Percentiles rank a stretch among this genome's conserved stretches.
Evolutionary conservation across 2,888 invertebrate genomes (phyloP).

Genomic region (Drosophila heteroneura): DNA sequence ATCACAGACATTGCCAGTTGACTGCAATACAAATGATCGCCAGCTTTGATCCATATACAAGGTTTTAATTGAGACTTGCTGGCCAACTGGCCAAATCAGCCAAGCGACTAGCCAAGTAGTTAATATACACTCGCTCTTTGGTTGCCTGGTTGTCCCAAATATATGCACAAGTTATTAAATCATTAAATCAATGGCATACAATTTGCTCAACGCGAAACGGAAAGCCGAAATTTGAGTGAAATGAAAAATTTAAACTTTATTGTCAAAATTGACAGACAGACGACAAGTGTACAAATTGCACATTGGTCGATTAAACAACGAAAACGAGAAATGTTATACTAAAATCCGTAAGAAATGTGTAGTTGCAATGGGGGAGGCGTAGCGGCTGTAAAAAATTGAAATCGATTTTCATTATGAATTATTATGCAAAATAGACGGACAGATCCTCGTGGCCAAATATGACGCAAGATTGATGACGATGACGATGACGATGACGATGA

Average conservation of each 20-base stretch:
- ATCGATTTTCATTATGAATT: conserved; percentile 36
- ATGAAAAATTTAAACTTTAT: conserved; percentile 30
- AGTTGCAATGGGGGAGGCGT: conserved; percentile 8
- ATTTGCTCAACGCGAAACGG: conserved; percentile 29
- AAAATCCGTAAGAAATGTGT: not conserved
- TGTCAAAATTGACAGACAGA: conserved; percentile 32
- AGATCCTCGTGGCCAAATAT: conserved; percentile 32
- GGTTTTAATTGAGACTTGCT: conserved; percentile 14
- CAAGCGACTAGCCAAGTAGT: conserved; percentile 20
- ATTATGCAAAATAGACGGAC: conserved; percentile 38
- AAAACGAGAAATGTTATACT: not conserved
- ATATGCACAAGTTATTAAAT: conserved; percentile 8
- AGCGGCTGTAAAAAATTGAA: conserved; percentile 15
- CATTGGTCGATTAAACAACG: conserved; percentile 3
- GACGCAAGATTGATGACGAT: conserved; percentile 39
- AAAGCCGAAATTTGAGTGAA: conserved; percentile 22
- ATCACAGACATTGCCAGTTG: conserved; percentile 35
- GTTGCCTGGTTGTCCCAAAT: conserved; percentile 1
- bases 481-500: conserved; percentile 10
- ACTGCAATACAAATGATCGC: not conserved
- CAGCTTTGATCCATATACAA: conserved; percentile 33
- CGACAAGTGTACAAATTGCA: conserved; percentile 26
- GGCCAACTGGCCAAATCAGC: conserved; percentile 29
- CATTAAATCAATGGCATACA: conserved; percentile 26
- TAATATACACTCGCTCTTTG: conserved; percentile 16